Evolutionary conservation across 2,888 invertebrate species (phyloP).

Genomic region (Malthinus seriepunctatus): DNA sequence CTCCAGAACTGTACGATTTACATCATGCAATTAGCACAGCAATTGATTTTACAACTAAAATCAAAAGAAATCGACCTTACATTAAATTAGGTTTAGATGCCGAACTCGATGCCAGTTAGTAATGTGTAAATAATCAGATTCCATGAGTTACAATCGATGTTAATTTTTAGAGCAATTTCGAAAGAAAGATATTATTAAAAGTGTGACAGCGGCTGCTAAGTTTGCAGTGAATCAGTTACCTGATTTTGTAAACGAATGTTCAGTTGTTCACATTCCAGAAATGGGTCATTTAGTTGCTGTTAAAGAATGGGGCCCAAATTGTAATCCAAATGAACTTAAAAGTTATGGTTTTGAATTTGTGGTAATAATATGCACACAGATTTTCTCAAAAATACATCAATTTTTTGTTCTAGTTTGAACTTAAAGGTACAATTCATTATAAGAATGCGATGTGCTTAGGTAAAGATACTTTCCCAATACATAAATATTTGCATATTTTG

Average conservation of each 20-base stretch:
- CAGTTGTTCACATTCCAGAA: conserved; percentile 73
- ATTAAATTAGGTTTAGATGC: conserved; percentile 77
- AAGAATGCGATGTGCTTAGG: conserved; percentile 52
- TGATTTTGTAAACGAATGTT: conserved; percentile 66
- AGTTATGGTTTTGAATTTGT: conserved; percentile 73
- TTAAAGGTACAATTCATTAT: conserved; percentile 48
- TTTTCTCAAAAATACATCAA: background rate
- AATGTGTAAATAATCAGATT: background rate
- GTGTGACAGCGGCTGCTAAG: conserved; percentile 73
- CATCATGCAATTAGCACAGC: conserved; percentile 72
- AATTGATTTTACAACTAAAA: conserved; percentile 70
- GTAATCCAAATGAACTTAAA: conserved; percentile 60
- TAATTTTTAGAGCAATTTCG: conserved; percentile 66
- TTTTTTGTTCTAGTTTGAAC: conserved; percentile 45
- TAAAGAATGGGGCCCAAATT: conserved; percentile 64
- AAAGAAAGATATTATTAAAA: conserved; percentile 69
- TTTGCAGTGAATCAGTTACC: conserved; percentile 72
- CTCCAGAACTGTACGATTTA: conserved; percentile 60
- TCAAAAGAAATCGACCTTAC: conserved; percentile 67
- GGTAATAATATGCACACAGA: conserved; percentile 52
- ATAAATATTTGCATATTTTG: background rate
- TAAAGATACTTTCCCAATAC: conserved; percentile 28
- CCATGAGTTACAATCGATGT: background rate
- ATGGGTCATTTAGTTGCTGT: conserved; percentile 79
- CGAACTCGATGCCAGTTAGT: conserved; percentile 73